Base-by-base conservation (phyloP, 1,140 invertebrate genomes). In the Ladona fulva region DNA sequence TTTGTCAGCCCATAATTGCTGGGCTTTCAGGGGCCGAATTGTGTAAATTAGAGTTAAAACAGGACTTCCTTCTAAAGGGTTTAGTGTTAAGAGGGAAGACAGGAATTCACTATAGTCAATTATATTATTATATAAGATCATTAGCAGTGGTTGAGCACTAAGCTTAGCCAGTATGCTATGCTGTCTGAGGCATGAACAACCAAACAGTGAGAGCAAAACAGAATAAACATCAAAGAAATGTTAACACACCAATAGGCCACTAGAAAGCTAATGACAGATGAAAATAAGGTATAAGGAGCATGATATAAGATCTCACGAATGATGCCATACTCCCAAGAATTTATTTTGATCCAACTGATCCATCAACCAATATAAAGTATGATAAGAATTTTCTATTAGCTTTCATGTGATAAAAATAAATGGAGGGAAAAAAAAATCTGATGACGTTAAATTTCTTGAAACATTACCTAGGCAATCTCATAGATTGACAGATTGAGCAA, bases 191-290 rank as follows among this genome's bases (percentile, higher is more conserved):
- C 52, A 66, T 66, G 52, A 66, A 66, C 52, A 66, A 66, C 52
- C 52, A 66, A 66, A 66, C 52, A 66, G 52, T 66, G 52, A 66
- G 52, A 66, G 52, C 52, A 66, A 66, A 66, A 16, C 14, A 66
- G 52, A 66, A 66, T 66, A 66, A 66, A 66, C 52, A 66, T 66
- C 52, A 66, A 66, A 66, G 16, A 66, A 66, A 66, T 66, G 52
- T 66, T 66, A 66, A 66, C 52, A 66, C 52, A 66, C 52, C 52
- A 66, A 66, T 19, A 66, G 52, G 52, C 52, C 52, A 66, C 52
- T 66, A 66, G 52, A 66, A 66, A 66, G 52, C 52, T 66, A 66
- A 66, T 66, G 52, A 66, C 52, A 66, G 52, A 66, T 66, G 52
- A 66, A 66, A 66, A 66, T 66, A 66, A 66, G n/a, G n/a, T 66